A percentile compares a stretch with the other conserved stretches of the same genome.
These are phyloP conservation scores for Chloroceryle amazona DNA, from an alignment of 2,797 vertebrate genomes.

Conservation along the genomic window DNA sequence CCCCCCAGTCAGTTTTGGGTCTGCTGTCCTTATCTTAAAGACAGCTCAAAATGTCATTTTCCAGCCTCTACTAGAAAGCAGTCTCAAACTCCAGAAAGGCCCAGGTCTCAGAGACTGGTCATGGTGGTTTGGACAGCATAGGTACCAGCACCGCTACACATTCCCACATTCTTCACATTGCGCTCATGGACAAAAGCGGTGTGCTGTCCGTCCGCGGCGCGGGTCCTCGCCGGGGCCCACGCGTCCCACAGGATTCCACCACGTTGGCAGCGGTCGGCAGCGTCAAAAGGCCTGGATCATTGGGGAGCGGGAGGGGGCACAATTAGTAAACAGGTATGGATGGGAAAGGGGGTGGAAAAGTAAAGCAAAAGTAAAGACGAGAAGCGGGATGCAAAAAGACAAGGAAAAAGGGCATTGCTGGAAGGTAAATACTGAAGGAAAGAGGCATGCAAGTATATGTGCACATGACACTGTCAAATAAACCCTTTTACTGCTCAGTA, in stretches of 20 bases:
- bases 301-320: conserved; percentile 81
- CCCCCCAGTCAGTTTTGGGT: neutral
- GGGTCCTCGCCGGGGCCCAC: conserved; percentile 74
- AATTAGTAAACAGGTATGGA: conserved; percentile 71
- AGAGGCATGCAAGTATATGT: neutral
- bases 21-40: neutral
- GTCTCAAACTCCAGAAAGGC: conserved; percentile 15
- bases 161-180: conserved; percentile 77
- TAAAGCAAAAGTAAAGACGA: neutral
- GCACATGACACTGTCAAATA: neutral
- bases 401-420: neutral
- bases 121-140: conserved; percentile 60
- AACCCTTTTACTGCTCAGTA: conserved; percentile 5
- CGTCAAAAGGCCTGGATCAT: conserved; percentile 80
- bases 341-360: neutral
- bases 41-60: neutral
- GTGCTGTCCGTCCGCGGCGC: conserved; percentile 64
- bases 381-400: neutral
- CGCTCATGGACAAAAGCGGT: conserved; percentile 75
- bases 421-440: neutral
- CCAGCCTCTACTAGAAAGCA: conserved; percentile 6
- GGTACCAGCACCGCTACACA: conserved; percentile 37
- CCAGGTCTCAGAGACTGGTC: conserved; percentile 73
- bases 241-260: conserved; percentile 77
- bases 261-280: conserved; percentile 73